Percentiles rank a stretch among this genome's conserved stretches.
Evolutionary conservation across 2,888 invertebrate genomes (phyloP).

Genomic region (Cataglyphis cursor): DNA sequence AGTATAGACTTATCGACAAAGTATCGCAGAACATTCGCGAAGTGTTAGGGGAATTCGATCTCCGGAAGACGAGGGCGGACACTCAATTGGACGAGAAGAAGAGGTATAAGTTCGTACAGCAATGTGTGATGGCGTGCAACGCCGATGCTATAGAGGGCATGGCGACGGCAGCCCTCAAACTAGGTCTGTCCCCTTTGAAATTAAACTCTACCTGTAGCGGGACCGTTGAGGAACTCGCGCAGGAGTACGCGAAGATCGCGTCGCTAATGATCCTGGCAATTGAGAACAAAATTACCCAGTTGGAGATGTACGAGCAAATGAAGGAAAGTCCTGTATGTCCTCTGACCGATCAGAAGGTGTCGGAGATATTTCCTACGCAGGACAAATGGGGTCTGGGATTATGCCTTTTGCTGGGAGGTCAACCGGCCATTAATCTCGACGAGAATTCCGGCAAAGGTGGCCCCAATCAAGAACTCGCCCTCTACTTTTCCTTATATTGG

Average conservation of each 20-base stretch:
- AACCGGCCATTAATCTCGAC: slow-evolving; percentile 88
- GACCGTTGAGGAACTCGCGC: slow-evolving; percentile 65
- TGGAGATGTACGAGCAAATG: slow-evolving; percentile 78
- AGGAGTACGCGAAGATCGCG: slow-evolving; percentile 78
- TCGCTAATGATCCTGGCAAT: slow-evolving; percentile 78
- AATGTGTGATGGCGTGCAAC: slow-evolving; percentile 75
- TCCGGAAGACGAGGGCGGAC: slow-evolving; percentile 60
- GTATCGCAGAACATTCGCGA: slow-evolving; percentile 82
- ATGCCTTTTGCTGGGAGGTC: slow-evolving; percentile 89
- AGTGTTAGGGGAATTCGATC: slow-evolving; percentile 64
- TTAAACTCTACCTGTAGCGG: slow-evolving; percentile 70
- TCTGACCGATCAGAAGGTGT: slow-evolving; percentile 74
- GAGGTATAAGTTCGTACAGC: slow-evolving; percentile 76
- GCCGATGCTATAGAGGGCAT: slow-evolving; percentile 78
- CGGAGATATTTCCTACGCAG: slow-evolving; percentile 77
- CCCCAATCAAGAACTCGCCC: slow-evolving; percentile 90
- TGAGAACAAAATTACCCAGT: slow-evolving; percentile 76
- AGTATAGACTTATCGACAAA: slow-evolving; percentile 83
- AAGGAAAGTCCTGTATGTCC: slow-evolving; percentile 74
- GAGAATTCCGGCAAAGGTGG: slow-evolving; percentile 88
- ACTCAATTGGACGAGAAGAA: slow-evolving; percentile 65
- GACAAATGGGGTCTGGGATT: slow-evolving; percentile 82
- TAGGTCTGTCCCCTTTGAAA: slow-evolving; percentile 77
- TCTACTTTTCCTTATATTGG: slow-evolving; percentile 86
- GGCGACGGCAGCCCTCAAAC: slow-evolving; percentile 69